phyloP scores from a whole-genome alignment of 2,113 vertebrate genomes.

The Terrapene triunguis region DNA sequence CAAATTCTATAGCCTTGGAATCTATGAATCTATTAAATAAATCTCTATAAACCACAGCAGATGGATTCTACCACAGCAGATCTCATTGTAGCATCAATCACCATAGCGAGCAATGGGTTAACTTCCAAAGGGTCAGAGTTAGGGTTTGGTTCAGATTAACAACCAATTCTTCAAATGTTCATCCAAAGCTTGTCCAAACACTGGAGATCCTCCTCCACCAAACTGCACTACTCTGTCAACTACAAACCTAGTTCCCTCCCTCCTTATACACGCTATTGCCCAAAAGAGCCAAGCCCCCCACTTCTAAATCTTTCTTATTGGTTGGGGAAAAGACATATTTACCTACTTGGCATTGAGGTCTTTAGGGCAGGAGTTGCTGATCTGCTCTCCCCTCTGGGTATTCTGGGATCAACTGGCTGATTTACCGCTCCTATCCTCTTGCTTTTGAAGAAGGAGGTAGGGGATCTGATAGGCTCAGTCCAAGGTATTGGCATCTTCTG shows the following conservation, averaged over 20 bases:
- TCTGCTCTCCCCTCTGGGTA: neutral
- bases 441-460: neutral
- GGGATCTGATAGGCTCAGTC: neutral
- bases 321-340: neutral
- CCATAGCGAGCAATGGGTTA: neutral
- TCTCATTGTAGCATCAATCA: neutral
- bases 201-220: neutral
- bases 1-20: neutral
- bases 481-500: neutral
- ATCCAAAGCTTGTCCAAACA: neutral
- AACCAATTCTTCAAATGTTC: neutral
- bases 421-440: neutral
- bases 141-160: neutral
- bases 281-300: neutral
- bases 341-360: conserved; percentile 3
- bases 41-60: neutral
- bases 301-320: conserved; percentile 12
- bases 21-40: neutral
- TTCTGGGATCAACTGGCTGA: neutral
- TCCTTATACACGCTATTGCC: neutral
- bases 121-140: neutral
- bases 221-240: neutral
- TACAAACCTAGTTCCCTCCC: neutral
- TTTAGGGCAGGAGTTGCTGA: neutral
- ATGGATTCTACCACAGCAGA: neutral